Evolutionary conservation across 2,888 invertebrate species (phyloP).

Genomic region (Orchestes rusci): DNA sequence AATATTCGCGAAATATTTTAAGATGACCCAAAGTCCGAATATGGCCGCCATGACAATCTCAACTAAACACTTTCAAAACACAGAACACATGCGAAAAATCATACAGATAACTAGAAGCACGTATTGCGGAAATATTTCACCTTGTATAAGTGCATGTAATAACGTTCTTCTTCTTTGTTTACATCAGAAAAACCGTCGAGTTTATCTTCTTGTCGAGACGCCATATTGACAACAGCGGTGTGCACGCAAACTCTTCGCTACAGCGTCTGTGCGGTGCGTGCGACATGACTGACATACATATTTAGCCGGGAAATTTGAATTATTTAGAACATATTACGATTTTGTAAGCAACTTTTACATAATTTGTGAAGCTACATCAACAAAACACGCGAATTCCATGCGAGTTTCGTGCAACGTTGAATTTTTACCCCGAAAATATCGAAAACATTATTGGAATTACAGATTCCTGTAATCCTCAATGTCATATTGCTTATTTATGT

Average conservation of each 20-base stretch:
- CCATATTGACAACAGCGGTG: conserved; percentile 42
- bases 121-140: conserved; percentile 40
- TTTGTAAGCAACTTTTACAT: too few relatives aligned
- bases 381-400: too few relatives aligned
- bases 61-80: conserved; percentile 38
- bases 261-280: too few relatives aligned
- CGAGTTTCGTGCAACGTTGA: too few relatives aligned
- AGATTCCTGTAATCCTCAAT: too few relatives aligned
- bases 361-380: too few relatives aligned
- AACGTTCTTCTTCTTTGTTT: conserved; percentile 41
- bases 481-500: too few relatives aligned
- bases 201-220: conserved; percentile 43
- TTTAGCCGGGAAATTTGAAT: too few relatives aligned
- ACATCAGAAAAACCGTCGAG: conserved; percentile 39
- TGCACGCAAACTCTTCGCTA: conserved; percentile 35
- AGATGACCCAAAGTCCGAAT: conserved; percentile 29
- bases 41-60: conserved; percentile 44
- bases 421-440: too few relatives aligned
- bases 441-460: too few relatives aligned
- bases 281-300: too few relatives aligned
- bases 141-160: conserved; percentile 42
- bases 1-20: conserved; percentile 13
- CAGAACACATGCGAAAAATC: conserved; percentile 41
- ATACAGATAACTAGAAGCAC: conserved; percentile 39
- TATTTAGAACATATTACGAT: too few relatives aligned